These are phyloP conservation scores for Bactericera cockerelli DNA, from an alignment of 1,140 invertebrate species.

Conservation along the genomic window DNA sequence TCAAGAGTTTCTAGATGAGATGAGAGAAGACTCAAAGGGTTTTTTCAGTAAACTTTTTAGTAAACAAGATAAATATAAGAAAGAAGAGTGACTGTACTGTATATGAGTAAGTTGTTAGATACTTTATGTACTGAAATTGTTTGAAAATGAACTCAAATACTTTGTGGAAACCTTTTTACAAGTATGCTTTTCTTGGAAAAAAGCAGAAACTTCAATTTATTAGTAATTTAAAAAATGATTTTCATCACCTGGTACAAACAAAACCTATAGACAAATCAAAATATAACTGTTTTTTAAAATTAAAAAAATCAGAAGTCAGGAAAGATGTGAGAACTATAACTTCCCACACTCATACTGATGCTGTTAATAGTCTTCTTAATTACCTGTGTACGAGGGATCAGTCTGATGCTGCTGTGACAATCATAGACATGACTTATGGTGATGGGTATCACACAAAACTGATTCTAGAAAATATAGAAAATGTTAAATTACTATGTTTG, in stretches of 20 bases:
- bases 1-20: constrained; percentile 43
- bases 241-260: too few relatives aligned
- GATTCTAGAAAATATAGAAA: constrained; percentile 38
- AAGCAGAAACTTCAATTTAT: too few relatives aligned
- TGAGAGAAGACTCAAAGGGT: constrained; percentile 16
- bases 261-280: too few relatives aligned
- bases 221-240: too few relatives aligned
- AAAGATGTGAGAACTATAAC: too few relatives aligned
- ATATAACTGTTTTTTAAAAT: too few relatives aligned
- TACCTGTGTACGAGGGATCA: neutral
- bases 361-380: neutral
- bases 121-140: too few relatives aligned
- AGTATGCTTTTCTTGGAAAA: too few relatives aligned
- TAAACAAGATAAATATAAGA: neutral
- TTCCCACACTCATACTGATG: too few relatives aligned
- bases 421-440: constrained; percentile 88
- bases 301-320: too few relatives aligned
- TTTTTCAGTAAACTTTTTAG: constrained; percentile 8
- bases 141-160: too few relatives aligned
- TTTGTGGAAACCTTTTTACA: too few relatives aligned
- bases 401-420: constrained; percentile 48
- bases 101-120: neutral
- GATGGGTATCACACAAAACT: constrained; percentile 68
- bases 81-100: neutral
- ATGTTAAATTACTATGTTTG: constrained; percentile 53